Percentiles rank a stretch among this genome's conserved stretches.
Evolutionary conservation across 2,888 invertebrate species (phyloP).

Genomic region (Plagiodera versicolora): DNA sequence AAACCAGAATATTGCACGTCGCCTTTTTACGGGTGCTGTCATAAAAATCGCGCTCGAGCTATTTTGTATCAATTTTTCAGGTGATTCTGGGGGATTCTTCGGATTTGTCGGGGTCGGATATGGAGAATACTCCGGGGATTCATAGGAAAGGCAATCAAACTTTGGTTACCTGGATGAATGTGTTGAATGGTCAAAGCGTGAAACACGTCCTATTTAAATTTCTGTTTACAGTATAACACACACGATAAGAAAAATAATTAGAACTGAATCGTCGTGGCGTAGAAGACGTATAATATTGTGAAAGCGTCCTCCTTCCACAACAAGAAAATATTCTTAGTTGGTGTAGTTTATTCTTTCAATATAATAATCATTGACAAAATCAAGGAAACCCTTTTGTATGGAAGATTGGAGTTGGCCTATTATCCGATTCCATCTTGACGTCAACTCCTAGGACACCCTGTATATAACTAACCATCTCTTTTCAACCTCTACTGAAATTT

Average conservation of each 20-base stretch:
- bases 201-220: no score
- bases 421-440: no score
- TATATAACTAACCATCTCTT: no score
- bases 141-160: not conserved
- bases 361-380: not conserved
- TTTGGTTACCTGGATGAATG: no score
- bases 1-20: constrained; percentile 19
- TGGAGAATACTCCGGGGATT: not conserved
- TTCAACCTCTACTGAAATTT: no score
- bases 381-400: no score
- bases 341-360: not conserved
- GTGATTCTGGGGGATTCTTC: constrained; percentile 20
- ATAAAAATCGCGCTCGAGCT: constrained; percentile 25
- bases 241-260: no score
- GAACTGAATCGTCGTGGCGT: not conserved
- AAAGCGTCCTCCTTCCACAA: not conserved
- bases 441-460: no score
- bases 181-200: no score
- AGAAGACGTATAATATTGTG: not conserved
- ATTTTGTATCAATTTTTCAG: constrained; percentile 29
- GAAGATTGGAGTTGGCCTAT: no score
- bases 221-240: no score
- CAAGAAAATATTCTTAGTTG: not conserved
- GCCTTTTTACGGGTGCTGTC: constrained; percentile 24
- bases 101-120: constrained; percentile 17